A percentile compares a stretch with the other conserved stretches of the same genome.
These are phyloP conservation scores for Exephanes ischioxanthus DNA, from an alignment of 2,888 invertebrate species.

Conservation along the genomic window DNA sequence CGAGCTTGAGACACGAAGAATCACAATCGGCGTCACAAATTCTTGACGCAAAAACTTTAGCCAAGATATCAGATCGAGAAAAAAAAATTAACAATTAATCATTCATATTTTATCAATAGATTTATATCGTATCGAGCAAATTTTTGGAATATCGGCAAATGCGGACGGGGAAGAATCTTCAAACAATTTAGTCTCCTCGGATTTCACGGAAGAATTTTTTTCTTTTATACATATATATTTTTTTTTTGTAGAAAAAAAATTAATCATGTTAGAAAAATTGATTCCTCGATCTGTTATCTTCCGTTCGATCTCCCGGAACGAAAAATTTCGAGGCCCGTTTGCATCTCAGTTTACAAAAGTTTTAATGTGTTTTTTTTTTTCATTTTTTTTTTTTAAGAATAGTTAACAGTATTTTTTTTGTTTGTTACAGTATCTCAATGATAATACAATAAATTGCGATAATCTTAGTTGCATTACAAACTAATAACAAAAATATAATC, in stretches of 20 bases:
- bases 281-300: background rate
- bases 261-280: conserved; percentile 31
- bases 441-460: conserved; percentile 82
- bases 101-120: background rate
- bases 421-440: conserved; percentile 84
- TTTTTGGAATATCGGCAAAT: no score
- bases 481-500: conserved; percentile 80
- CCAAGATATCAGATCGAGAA: background rate
- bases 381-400: conserved; percentile 79
- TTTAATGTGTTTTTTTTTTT: conserved; percentile 79
- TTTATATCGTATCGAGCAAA: no score
- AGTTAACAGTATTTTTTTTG: conserved; percentile 84
- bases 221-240: background rate
- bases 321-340: background rate
- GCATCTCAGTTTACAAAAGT: conserved; percentile 83
- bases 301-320: background rate
- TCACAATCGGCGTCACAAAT: background rate
- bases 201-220: background rate
- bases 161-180: no score
- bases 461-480: conserved; percentile 81
- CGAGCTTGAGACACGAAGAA: conserved; percentile 32
- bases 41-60: background rate
- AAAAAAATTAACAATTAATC: background rate
- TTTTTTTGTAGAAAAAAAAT: conserved; percentile 29
- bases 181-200: no score